Percentiles rank a stretch among this genome's conserved stretches.
phyloP scores from a whole-genome alignment of 1,140 invertebrate genomes.

The Hermetia illucens region DNA sequence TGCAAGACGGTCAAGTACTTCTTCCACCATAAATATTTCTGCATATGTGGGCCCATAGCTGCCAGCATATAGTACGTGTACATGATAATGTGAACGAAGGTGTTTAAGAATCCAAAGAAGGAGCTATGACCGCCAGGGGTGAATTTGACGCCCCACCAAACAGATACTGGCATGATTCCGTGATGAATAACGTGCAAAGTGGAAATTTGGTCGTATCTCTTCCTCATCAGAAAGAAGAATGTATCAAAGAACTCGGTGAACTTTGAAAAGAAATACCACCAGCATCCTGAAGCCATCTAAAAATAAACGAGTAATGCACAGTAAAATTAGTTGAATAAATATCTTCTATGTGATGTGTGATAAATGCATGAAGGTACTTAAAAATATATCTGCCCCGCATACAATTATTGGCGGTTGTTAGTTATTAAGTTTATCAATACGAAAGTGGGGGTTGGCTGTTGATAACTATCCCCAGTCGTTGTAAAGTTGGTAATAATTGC shows the following conservation, averaged over 20 bases:
- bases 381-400: too few species aligned
- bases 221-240: conserved; percentile 74
- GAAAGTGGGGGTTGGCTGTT: too few species aligned
- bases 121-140: conserved; percentile 57
- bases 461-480: too few species aligned
- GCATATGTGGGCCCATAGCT: conserved; percentile 68
- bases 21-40: conserved; percentile 90
- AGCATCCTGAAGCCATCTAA: conserved; percentile 56
- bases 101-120: conserved; percentile 75
- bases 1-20: conserved; percentile 78
- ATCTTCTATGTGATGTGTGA: conserved; percentile 6
- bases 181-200: conserved; percentile 87
- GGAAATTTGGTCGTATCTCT: conserved; percentile 72
- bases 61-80: conserved; percentile 81
- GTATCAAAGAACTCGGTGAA: conserved; percentile 78
- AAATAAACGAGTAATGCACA: too few species aligned
- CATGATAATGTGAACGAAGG: conserved; percentile 83
- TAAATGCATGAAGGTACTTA: conserved; percentile 5
- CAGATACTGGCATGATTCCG: conserved; percentile 79
- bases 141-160: conserved; percentile 88
- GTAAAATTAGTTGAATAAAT: too few species aligned
- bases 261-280: conserved; percentile 84
- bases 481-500: too few species aligned
- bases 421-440: too few species aligned
- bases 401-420: too few species aligned